Evolutionary conservation across 2,888 invertebrate genomes (phyloP).

Genomic region (Elgonia sp.): DNA sequence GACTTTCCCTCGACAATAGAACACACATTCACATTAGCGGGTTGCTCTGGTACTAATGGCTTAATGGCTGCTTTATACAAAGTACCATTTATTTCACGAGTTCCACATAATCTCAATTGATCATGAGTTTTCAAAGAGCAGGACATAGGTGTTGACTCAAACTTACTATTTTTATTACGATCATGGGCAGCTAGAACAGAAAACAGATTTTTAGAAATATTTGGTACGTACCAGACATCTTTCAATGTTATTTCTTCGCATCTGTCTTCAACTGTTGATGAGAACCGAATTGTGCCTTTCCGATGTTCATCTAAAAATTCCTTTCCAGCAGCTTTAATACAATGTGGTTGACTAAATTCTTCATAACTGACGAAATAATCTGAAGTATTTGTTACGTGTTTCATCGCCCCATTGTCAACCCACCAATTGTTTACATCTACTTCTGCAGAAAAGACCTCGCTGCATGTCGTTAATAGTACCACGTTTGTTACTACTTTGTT

Average conservation of each 20-base stretch:
- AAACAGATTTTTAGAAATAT: constrained; percentile 80
- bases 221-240: constrained; percentile 79
- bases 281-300: constrained; percentile 70
- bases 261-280: constrained; percentile 64
- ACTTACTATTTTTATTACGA: constrained; percentile 70
- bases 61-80: constrained; percentile 77
- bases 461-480: constrained; percentile 13
- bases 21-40: constrained; percentile 56
- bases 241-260: constrained; percentile 69
- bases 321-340: constrained; percentile 77
- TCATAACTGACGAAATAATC: constrained; percentile 71
- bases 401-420: constrained; percentile 82
- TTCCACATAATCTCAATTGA: constrained; percentile 57
- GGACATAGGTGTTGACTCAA: constrained; percentile 58
- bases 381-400: constrained; percentile 79
- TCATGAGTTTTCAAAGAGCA: constrained; percentile 72
- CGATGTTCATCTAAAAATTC: constrained; percentile 72
- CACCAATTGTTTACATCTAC: constrained; percentile 77
- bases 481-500: constrained; percentile 20
- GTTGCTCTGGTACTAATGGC: constrained; percentile 73
- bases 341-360: constrained; percentile 64
- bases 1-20: constrained; percentile 41
- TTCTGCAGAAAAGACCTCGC: constrained; percentile 75
- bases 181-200: constrained; percentile 79
- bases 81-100: constrained; percentile 75